Evolutionary conservation across 2,797 vertebrate species (phyloP).

Genomic region (Furcifer pardalis): DNA sequence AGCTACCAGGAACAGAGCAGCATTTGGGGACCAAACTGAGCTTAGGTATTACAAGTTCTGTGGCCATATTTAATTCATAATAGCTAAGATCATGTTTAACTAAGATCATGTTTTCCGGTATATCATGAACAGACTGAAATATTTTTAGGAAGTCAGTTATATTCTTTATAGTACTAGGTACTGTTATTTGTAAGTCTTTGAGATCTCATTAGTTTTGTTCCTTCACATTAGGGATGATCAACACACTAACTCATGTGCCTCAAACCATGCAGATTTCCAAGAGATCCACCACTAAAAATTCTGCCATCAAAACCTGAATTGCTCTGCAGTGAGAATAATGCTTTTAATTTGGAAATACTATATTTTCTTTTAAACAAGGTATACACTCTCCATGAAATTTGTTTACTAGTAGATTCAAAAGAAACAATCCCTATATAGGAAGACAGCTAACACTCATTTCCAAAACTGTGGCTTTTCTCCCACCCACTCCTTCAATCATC

Average conservation of each 20-base stretch:
- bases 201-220: neutral
- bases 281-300: neutral
- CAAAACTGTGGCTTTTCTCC: neutral
- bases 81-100: too few species aligned
- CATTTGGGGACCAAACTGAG: too few species aligned
- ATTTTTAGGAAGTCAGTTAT: too few species aligned
- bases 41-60: too few species aligned
- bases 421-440: neutral
- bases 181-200: neutral
- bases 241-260: neutral
- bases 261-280: neutral
- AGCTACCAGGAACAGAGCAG: too few species aligned
- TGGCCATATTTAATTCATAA: too few species aligned
- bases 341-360: neutral
- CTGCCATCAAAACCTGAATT: neutral
- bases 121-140: too few species aligned
- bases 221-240: neutral
- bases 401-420: neutral
- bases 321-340: neutral
- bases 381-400: too few species aligned
- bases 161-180: too few species aligned
- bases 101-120: too few species aligned
- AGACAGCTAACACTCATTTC: neutral
- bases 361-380: too few species aligned
- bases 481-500: neutral